These are phyloP conservation scores for Euphysa ruthae DNA, from an alignment of 30 jellyfish, hydroid and myxozoan species.

Conservation along the genomic window DNA sequence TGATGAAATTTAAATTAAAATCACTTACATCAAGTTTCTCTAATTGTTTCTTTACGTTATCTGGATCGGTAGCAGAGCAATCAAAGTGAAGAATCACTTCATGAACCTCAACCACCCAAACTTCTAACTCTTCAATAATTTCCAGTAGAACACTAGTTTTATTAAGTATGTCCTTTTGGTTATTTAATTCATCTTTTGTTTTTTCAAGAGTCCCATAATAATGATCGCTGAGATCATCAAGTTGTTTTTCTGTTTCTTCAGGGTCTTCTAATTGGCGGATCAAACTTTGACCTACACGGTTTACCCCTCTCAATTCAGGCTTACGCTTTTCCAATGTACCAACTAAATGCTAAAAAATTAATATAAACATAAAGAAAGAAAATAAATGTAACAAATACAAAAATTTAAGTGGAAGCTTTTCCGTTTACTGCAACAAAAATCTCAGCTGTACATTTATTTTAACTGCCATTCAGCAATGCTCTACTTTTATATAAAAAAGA, in stretches of 20 bases:
- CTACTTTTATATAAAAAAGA: too few relatives aligned
- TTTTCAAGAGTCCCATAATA: slow-evolving; percentile 60
- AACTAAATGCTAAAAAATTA: too few relatives aligned
- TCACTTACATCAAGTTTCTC: slow-evolving; percentile 43
- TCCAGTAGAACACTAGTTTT: slow-evolving; percentile 55
- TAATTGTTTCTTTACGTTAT: slow-evolving; percentile 47
- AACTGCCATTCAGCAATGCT: too few relatives aligned
- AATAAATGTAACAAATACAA: too few relatives aligned
- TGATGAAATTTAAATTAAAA: too few relatives aligned
- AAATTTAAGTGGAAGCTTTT: too few relatives aligned
- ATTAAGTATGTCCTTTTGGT: slow-evolving; percentile 44
- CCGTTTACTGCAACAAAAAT: too few relatives aligned
- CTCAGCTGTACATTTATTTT: too few relatives aligned
- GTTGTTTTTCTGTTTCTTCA: slow-evolving; percentile 64
- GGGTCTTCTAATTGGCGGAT: slow-evolving; percentile 77
- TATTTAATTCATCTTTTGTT: slow-evolving; percentile 54
- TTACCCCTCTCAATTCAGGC: slow-evolving; percentile 79
- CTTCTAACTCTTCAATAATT: slow-evolving; percentile 53
- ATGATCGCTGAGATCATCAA: slow-evolving; percentile 76
- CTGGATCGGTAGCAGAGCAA: slow-evolving; percentile 49
- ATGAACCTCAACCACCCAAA: slow-evolving; percentile 53
- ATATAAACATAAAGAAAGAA: too few relatives aligned
- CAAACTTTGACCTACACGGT: slow-evolving; percentile 94
- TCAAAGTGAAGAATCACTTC: slow-evolving; percentile 28
- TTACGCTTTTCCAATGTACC: slow-evolving; percentile 67